Base-by-base conservation (phyloP, 2,888 invertebrate species). In the Emmelina monodactyla region DNA sequence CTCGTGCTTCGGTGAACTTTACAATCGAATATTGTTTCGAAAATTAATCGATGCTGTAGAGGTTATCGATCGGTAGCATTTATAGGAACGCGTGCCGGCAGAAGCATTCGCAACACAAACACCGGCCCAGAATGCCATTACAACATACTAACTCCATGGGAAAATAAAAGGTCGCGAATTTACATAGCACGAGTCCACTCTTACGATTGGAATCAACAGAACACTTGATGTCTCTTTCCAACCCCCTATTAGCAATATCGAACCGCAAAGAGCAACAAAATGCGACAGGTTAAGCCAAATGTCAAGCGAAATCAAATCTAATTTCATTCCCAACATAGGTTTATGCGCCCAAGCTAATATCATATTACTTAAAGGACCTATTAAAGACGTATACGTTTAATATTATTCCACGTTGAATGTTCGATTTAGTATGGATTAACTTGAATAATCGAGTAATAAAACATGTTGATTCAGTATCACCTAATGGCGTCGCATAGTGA, bases 141-240 rank as follows among this genome's bases (percentile, higher is more conserved):
- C 58, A 61, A 60, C 58, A 62, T 66, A 57, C 53, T 54, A n/a
- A 48, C 52, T 38, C 51, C 48, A 51, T 49, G 53, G 53, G 56
- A 62, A 65, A 68, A 71, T 66, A 69, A 68, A 67, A 68, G 60
- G 58, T 62, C 57, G 58, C 49, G 54, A 57, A 69, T 68, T 68
- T 68, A 66, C 69, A 70, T 67, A 65, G 56, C 65, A 58, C 60
- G 56, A 63, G 53, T 56, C 59, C 49, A 58, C 55, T 50, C 43
- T 48, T 47, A 40, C 43, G 47, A 47, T 50, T 45, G 53, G 51
- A 55, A 55, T 57, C 48, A 39, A 42, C 49, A 45, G 51, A 51
- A 53, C 50, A 58, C 54, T 44, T 51, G 52, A 49, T 53, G 45
- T 70, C 62, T 54, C 62, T 61, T 60, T 69, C 56, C 50, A 55